Base-by-base conservation (phyloP, 1,140 invertebrate genomes). In the Ips typographus region DNA sequence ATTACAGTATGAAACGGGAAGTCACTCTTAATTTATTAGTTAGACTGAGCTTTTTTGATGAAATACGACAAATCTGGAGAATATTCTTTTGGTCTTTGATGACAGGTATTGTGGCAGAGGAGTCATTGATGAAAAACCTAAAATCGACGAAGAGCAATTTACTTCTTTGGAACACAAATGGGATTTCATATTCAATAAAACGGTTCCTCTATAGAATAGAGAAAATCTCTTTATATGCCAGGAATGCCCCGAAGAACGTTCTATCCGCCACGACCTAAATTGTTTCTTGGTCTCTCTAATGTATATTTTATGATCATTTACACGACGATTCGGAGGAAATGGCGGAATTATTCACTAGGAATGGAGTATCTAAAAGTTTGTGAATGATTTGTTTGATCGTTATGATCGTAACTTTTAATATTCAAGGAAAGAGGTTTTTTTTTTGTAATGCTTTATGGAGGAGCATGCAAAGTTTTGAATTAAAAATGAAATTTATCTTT, bases 281-380 rank as follows among this genome's bases (percentile, higher is more conserved):
- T 7, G 8, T 56, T 56, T 7, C 53, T 56, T 40, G 22, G 53
- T 36, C 37, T 56, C 53, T 7, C 4, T 56, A 56, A 56, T 56
- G 53, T 56, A 2, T 56, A 37, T 56, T 56, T 56, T 56, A 56
- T 56, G 53, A 38, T 22, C 53, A 39, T 56, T 56, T 40, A 56
- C 53, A 56, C 53, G 22, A 7, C 53, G n/a, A 37, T 37, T 56
- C 7, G n/a, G 7, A 38, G 53, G 39, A 56, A 56, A 56, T 56
- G 53, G 53, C n/a, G n/a, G 39, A 56, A 56, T 56, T 56, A 56
- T 56, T 56, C 53, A 37, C 53, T 36, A 56, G n/a, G 39, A 56
- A 39, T 36, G 5, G 38, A 56, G 53, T 56, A 56, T 36, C 53
- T 37, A 37, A 56, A 56, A 36, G 22, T 49, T 49, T 49, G 7